phyloP scores from a whole-genome alignment of 1,140 invertebrate genomes.

The Drosophila nebulosa region DNA sequence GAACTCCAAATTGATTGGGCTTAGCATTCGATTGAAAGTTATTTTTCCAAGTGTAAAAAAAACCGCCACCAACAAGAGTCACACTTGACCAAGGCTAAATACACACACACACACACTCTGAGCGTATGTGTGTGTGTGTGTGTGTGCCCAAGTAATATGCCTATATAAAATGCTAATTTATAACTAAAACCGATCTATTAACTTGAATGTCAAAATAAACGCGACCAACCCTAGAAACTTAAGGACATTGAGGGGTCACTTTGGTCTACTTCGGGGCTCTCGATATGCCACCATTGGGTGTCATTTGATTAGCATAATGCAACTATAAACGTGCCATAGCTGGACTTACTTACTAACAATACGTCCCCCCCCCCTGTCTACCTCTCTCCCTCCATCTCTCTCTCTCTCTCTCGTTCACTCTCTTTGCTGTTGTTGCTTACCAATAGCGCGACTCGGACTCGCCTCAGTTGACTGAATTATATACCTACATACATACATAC shows the following conservation, averaged over 20 bases:
- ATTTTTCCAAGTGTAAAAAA: neutral
- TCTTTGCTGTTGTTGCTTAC: constrained; percentile 23
- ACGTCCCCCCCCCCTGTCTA: neutral
- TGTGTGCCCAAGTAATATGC: neutral
- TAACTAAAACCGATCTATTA: constrained; percentile 78
- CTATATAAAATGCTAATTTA: constrained; percentile 78
- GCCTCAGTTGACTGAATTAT: constrained; percentile 5
- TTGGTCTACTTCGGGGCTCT: constrained; percentile 33
- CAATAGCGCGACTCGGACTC: constrained; percentile 26
- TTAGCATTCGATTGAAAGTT: neutral
- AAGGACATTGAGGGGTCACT: constrained; percentile 11
- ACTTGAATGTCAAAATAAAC: constrained; percentile 78
- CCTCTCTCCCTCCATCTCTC: neutral
- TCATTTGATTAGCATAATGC: constrained; percentile 79
- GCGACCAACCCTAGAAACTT: constrained; percentile 50
- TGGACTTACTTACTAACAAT: constrained; percentile 33
- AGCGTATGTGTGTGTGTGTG: neutral
- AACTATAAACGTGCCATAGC: constrained; percentile 73
- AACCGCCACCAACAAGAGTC: constrained; percentile 22
- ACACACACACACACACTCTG: constrained; percentile 10
- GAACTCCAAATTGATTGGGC: no score
- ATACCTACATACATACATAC: constrained; percentile 3
- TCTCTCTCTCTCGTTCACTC: neutral
- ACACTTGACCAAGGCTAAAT: constrained; percentile 30
- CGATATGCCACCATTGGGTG: constrained; percentile 74